Percentiles rank a stretch among this genome's conserved stretches.
phyloP scores from a whole-genome alignment of 2,113 vertebrate species.

The Columba livia region DNA sequence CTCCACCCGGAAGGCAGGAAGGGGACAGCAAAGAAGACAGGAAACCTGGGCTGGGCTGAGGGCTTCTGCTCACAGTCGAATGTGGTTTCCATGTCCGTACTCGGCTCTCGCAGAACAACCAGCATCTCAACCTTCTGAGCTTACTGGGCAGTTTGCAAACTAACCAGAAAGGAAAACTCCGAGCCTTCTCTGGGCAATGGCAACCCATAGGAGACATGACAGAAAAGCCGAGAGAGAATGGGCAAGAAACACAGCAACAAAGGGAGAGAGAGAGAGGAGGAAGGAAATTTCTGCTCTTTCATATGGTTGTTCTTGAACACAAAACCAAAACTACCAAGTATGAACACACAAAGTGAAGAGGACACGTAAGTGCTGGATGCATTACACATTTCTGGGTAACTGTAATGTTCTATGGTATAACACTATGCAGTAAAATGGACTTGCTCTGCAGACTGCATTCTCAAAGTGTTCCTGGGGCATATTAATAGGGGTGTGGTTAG shows the following conservation, averaged over 20 bases:
- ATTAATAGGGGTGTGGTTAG: too few species aligned
- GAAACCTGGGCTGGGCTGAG: background rate
- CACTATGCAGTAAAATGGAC: background rate
- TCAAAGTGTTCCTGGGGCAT: background rate
- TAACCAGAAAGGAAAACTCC: background rate
- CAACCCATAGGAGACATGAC: accelerated
- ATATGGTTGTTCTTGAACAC: background rate
- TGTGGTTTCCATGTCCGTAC: background rate
- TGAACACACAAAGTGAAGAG: background rate
- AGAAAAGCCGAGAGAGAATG: background rate
- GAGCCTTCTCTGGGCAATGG: background rate
- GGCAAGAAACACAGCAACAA: background rate
- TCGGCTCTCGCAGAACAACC: background rate
- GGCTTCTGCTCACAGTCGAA: background rate
- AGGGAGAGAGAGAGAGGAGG: background rate
- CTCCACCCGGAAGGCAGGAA: background rate
- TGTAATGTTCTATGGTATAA: background rate
- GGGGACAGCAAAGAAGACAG: background rate
- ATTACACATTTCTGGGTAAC: background rate
- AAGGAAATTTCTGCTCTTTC: background rate
- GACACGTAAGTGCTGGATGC: background rate
- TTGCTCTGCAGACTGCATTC: background rate
- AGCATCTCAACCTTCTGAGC: background rate
- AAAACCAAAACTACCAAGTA: background rate
- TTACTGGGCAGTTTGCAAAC: background rate